Evolutionary conservation across 2,113 vertebrate species (phyloP).

Genomic region (Eidolon helvum): DNA sequence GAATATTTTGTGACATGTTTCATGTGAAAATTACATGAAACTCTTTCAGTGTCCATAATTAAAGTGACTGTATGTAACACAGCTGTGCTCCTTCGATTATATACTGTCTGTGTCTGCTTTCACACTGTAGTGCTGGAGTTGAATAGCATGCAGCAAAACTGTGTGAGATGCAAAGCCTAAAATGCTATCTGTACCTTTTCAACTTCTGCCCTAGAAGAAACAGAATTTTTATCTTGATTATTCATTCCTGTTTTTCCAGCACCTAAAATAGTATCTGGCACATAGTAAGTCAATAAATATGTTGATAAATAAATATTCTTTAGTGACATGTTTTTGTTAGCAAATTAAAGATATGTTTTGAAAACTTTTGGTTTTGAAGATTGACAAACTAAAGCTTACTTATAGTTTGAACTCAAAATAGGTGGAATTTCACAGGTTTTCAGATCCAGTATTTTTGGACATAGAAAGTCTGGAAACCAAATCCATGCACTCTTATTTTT

Average conservation of each 20-base stretch:
- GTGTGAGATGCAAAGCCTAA: neutral
- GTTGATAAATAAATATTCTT: neutral
- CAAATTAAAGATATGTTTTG: neutral
- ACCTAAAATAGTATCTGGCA: neutral
- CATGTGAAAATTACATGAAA: neutral
- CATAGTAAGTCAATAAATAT: neutral
- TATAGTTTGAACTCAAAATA: neutral
- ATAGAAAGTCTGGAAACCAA: neutral
- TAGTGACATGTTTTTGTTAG: neutral
- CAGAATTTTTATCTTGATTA: neutral
- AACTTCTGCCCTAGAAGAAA: neutral
- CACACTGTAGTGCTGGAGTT: rapidly evolving
- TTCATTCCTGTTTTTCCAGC: neutral
- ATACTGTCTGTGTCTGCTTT: no score
- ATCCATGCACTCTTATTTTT: neutral
- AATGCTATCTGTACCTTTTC: neutral
- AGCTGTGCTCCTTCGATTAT: neutral
- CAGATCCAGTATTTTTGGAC: neutral
- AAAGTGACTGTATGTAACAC: neutral
- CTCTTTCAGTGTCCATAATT: neutral
- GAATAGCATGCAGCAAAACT: neutral
- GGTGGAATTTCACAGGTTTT: neutral
- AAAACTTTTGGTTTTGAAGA: neutral
- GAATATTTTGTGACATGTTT: neutral
- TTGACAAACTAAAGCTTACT: constrained; percentile 22